A percentile compares a stretch with the other conserved stretches of the same genome.
These are phyloP conservation scores for Sisor rabdophorus DNA, from an alignment of 2,113 vertebrate species.

Conservation along the genomic window DNA sequence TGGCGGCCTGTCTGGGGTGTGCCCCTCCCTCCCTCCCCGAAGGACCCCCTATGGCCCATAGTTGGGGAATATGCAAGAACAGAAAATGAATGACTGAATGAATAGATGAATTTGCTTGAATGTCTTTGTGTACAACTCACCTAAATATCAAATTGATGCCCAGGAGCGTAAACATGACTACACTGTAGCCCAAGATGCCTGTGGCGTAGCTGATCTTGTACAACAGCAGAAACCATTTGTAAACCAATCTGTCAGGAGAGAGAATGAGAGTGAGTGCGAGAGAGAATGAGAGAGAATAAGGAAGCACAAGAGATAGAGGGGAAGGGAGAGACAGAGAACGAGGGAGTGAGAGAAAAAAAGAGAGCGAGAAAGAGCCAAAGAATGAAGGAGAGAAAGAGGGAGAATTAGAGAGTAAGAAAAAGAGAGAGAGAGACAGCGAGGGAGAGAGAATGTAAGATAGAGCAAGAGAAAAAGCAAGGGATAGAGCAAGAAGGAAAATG, in stretches of 20 bases:
- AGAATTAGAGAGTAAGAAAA: too few species aligned
- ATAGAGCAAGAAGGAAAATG: too few species aligned
- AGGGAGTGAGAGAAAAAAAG: neutral
- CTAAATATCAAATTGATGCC: slow-evolving; percentile 95
- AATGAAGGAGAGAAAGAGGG: neutral
- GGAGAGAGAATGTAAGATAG: neutral
- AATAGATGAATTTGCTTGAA: neutral
- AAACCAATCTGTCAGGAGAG: slow-evolving; percentile 79
- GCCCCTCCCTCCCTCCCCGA: too few species aligned
- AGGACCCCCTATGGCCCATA: too few species aligned
- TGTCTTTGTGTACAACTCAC: slow-evolving; percentile 68
- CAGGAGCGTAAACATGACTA: slow-evolving; percentile 98
- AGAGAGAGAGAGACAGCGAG: slow-evolving; percentile 8
- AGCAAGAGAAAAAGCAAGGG: slow-evolving; percentile 18
- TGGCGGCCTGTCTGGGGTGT: too few species aligned
- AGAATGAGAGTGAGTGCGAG: slow-evolving; percentile 12
- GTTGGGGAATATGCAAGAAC: too few species aligned
- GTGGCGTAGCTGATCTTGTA: slow-evolving; percentile 98
- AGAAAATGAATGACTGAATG: too few species aligned
- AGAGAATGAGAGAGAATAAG: neutral
- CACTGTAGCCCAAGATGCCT: slow-evolving; percentile 89
- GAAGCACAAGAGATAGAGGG: neutral
- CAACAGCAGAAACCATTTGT: slow-evolving; percentile 97
- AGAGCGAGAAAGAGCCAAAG: slow-evolving; percentile 13
- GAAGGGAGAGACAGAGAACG: slow-evolving; percentile 7